Evolutionary conservation across 2,113 vertebrate species (phyloP), one percentile per base, ranked within the genome.

Genomic region (Pterocles gutturalis): DNA sequence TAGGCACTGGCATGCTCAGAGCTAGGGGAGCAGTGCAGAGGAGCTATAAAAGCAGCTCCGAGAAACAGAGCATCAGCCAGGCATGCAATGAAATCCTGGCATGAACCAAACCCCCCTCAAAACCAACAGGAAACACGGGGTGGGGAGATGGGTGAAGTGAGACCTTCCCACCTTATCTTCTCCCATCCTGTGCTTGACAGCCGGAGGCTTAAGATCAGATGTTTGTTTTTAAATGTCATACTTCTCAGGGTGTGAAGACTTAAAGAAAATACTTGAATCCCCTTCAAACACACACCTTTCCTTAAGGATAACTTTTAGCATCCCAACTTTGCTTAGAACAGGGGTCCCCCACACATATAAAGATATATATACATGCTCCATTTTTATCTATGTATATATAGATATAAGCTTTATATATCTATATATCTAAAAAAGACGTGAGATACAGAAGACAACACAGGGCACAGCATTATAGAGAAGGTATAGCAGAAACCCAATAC

Each of bases 111-210:
- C 4, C 8, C 7, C 4, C 49, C 64, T 73, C 5, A 1, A 60
- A 89, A 25, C 13, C 38, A 62, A 48, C 4, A 1, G 13, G 17
- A 67, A 79, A 41, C 8, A 1, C 0, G 0, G n/a, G 9, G 16
- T 33, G 17, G 15, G 17, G 9, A 80, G 14, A 64, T 12, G 21
- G 17, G 36, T 29, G 10, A 55, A 43, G 29, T 2, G 12, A 85
- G 51, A 61, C 46, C 22, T 92, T 73, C 51, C 64, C 29, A 55
- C 13, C 24, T 33, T 29, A 10, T 76, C 10, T 79, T 65, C 36
- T 88, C 45, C 55, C 25, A 70, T 51, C 17, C 69, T 2, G 0
- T 71, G 31, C 36, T 33, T 62, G 46, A 66, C 51, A 82, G 43
- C 10, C 48, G 86, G 24, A 14, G 34, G 31, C 45, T 49, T 7